A percentile compares a stretch with the other conserved stretches of the same genome.
Evolutionary conservation across 1,140 invertebrate species (phyloP).

Genomic region (Heliconius congener): DNA sequence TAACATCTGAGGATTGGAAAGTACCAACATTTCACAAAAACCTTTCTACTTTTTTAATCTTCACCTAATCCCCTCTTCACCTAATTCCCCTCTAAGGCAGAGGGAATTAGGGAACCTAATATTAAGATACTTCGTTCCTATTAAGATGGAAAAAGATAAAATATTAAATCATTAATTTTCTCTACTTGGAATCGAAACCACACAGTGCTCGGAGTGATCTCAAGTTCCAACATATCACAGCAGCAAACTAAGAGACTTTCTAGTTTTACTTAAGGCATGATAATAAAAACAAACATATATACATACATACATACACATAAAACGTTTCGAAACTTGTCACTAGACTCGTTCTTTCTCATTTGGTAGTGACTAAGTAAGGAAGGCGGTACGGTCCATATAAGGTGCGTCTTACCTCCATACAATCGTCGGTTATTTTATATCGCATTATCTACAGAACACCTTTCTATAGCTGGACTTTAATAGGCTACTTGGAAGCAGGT

Average conservation of each 20-base stretch:
- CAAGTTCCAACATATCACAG: neutral
- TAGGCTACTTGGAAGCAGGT: slow-evolving; percentile 27
- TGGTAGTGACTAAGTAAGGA: slow-evolving; percentile 55
- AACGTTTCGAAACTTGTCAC: slow-evolving; percentile 48
- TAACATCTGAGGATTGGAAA: neutral
- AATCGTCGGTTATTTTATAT: slow-evolving; percentile 51
- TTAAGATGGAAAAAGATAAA: no score
- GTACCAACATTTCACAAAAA: neutral
- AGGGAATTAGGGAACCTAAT: no score
- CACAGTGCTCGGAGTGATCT: no score
- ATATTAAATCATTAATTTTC: no score
- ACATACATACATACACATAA: neutral
- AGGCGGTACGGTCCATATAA: slow-evolving; percentile 47
- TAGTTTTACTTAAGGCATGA: slow-evolving; percentile 12
- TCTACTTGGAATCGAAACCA: no score
- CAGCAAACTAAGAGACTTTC: neutral
- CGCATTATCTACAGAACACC: slow-evolving; percentile 41
- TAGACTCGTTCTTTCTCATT: slow-evolving; percentile 57
- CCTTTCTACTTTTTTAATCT: no score
- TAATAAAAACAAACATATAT: slow-evolving; percentile 31
- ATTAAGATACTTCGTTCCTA: no score
- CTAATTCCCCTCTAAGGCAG: no score
- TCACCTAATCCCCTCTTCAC: no score
- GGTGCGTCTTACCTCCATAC: slow-evolving; percentile 48
- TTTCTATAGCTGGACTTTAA: slow-evolving; percentile 38